These are phyloP conservation scores for Stenodera caucasica DNA, from an alignment of 2,888 invertebrate genomes.

Conservation along the genomic window DNA sequence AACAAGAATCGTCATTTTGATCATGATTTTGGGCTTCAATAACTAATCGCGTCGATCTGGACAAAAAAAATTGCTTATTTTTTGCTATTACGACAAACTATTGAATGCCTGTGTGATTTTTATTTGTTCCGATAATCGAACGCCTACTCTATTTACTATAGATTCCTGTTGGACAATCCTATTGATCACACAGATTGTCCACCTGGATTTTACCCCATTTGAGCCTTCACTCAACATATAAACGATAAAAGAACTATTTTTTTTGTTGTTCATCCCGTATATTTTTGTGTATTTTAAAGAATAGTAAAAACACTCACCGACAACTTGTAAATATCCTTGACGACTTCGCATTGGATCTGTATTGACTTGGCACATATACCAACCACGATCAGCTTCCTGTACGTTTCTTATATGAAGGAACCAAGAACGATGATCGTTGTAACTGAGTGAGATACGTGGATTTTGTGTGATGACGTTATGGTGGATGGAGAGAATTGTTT, in stretches of 20 bases:
- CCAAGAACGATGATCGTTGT: slow-evolving; percentile 90
- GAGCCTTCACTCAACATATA: neutral
- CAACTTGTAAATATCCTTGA: slow-evolving; percentile 88
- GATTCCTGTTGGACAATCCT: neutral
- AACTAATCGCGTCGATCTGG: no score
- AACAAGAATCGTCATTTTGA: no score
- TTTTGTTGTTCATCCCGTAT: neutral
- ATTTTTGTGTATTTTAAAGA: neutral
- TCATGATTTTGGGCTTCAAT: no score
- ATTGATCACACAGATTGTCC: neutral
- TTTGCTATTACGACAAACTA: no score
- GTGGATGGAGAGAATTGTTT: slow-evolving; percentile 89
- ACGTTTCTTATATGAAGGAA: slow-evolving; percentile 87
- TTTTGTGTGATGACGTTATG: slow-evolving; percentile 91
- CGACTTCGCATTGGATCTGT: slow-evolving; percentile 92
- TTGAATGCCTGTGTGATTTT: neutral
- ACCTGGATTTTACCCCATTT: neutral
- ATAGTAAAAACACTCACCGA: slow-evolving; percentile 66
- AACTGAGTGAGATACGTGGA: slow-evolving; percentile 81
- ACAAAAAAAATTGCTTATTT: no score
- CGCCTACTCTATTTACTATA: neutral
- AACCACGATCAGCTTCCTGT: slow-evolving; percentile 84
- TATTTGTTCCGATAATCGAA: neutral
- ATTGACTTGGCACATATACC: slow-evolving; percentile 93
- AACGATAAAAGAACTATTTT: no score